Evolutionary conservation across 1,140 invertebrate species (phyloP).

Genomic region (Drosophila simulans): DNA sequence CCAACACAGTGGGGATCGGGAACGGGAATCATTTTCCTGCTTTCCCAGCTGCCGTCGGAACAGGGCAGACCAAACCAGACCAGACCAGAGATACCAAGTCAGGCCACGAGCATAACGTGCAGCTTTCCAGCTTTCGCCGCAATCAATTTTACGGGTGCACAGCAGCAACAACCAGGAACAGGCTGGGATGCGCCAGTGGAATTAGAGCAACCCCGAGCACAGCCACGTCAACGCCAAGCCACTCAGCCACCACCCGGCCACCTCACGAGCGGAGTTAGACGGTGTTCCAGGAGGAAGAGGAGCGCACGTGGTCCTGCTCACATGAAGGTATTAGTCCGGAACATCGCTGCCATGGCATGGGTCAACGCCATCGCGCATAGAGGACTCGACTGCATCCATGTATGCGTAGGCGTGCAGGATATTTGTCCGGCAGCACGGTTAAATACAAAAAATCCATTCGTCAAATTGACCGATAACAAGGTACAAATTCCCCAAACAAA

Average conservation of each 20-base stretch:
- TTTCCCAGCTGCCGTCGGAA: slow-evolving; percentile 14
- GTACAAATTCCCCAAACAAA: background rate
- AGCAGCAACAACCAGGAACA: slow-evolving; percentile 43
- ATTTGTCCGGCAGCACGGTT: slow-evolving; percentile 8
- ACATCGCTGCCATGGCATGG: slow-evolving; percentile 78
- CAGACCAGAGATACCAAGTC: slow-evolving; percentile 70
- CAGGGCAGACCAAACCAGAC: slow-evolving; percentile 43
- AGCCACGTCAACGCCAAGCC: slow-evolving; percentile 18
- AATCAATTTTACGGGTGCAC: slow-evolving; percentile 83
- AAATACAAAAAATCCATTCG: slow-evolving; percentile 5
- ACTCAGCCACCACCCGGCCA: slow-evolving; percentile 37
- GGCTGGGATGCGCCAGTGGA: slow-evolving; percentile 43
- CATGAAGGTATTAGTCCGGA: slow-evolving; percentile 85
- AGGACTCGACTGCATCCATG: slow-evolving; percentile 8
- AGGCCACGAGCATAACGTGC: slow-evolving; percentile 83
- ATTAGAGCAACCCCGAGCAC: slow-evolving; percentile 72
- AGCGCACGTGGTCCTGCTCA: slow-evolving; percentile 84
- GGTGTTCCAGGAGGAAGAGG: slow-evolving; percentile 47
- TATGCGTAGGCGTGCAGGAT: slow-evolving; percentile 9
- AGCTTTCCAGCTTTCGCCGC: slow-evolving; percentile 84
- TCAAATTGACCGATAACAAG: slow-evolving; percentile 2
- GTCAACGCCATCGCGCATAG: slow-evolving; percentile 47
- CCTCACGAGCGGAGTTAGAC: slow-evolving; percentile 64
- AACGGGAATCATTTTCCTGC: background rate
- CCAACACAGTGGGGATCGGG: slow-evolving; percentile 4